A percentile compares a stretch with the other conserved stretches of the same genome.
Conservation (phyloP, 2,888 invertebrate genomes). For the Myathropa florea region DNA sequence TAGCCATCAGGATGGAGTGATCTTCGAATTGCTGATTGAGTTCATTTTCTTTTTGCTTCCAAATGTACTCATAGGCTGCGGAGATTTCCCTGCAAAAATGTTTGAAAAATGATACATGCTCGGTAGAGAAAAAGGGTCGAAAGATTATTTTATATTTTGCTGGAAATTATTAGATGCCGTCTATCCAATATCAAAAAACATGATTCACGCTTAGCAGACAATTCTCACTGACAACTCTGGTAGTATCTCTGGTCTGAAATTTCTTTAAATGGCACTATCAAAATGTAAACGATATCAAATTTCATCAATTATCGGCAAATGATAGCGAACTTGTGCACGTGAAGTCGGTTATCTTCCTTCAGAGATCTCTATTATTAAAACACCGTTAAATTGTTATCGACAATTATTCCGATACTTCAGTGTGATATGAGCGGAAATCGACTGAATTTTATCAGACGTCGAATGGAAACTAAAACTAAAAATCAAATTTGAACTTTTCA, state of each 20-base stretch:
- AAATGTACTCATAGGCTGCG: slow-evolving; percentile 74
- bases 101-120: neutral
- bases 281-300: neutral
- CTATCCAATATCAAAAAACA: no score
- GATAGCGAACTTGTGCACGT: neutral
- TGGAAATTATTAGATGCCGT: no score
- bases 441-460: neutral
- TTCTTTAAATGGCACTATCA: no score
- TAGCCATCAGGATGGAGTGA: slow-evolving; percentile 85
- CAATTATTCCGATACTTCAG: slow-evolving; percentile 11
- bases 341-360: neutral
- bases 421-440: slow-evolving; percentile 1
- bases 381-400: slow-evolving; percentile 55
- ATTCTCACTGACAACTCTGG: no score
- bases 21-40: slow-evolving; percentile 76
- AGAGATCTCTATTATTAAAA: slow-evolving; percentile 40
- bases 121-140: neutral
- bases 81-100: slow-evolving; percentile 74
- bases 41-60: slow-evolving; percentile 74
- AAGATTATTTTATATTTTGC: neutral
- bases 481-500: neutral
- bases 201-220: no score
- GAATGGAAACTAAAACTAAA: neutral
- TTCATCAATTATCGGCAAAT: neutral
- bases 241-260: no score